A percentile compares a stretch with the other conserved stretches of the same genome.
These are phyloP conservation scores for Halyomorpha halys DNA, from an alignment of 1,140 invertebrate species.

Conservation along the genomic window DNA sequence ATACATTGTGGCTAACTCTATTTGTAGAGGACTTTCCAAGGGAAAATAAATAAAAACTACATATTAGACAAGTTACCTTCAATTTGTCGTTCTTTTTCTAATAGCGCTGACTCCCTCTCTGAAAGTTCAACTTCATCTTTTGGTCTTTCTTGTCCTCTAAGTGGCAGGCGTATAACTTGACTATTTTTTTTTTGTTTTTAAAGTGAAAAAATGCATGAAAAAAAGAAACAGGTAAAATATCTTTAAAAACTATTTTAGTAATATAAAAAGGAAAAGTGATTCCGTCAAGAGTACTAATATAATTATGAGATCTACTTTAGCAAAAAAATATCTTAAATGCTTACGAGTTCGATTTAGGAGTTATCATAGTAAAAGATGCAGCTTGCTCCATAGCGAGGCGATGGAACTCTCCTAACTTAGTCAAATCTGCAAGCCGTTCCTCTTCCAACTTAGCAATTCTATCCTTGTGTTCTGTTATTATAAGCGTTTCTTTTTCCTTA, in stretches of 20 bases:
- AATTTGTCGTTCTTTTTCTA: conserved; percentile 25
- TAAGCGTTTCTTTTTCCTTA: conserved; percentile 21
- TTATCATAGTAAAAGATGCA: background rate
- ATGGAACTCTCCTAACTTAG: conserved; percentile 24
- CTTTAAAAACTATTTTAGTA: background rate
- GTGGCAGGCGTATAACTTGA: background rate
- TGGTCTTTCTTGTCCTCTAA: conserved; percentile 13
- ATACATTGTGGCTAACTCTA: no score
- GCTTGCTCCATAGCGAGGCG: conserved; percentile 18
- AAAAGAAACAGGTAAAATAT: background rate
- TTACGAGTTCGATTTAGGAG: background rate
- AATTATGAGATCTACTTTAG: background rate
- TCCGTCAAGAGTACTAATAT: background rate
- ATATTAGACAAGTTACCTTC: conserved; percentile 18
- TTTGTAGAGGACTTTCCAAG: no score
- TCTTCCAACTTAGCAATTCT: conserved; percentile 17
- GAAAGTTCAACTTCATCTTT: conserved; percentile 19
- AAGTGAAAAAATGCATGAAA: no score
- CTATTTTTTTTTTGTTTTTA: background rate
- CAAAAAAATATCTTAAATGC: background rate
- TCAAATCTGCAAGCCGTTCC: conserved; percentile 21
- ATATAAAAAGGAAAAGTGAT: background rate
- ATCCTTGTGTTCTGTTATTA: conserved; percentile 15
- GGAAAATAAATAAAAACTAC: no score
- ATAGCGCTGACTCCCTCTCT: conserved; percentile 20